A percentile compares a stretch with the other conserved stretches of the same genome.
phyloP scores from a whole-genome alignment of 2,797 vertebrate genomes.

The Discoglossus pictus region DNA sequence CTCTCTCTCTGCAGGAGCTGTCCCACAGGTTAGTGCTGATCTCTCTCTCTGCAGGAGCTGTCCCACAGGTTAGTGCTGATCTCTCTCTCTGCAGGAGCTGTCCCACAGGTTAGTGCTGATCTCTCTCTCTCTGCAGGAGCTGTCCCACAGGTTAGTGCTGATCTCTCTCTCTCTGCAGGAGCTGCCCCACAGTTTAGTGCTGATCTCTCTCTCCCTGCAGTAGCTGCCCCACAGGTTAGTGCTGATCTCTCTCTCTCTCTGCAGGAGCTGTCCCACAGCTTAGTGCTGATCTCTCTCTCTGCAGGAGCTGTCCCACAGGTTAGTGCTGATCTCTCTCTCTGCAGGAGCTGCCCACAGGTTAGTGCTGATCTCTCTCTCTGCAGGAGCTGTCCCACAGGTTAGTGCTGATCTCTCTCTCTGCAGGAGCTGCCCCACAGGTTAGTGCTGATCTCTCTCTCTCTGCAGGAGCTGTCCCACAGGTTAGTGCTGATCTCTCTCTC shows the following conservation, averaged over 20 bases:
- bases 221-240: too few relatives aligned
- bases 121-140: background rate
- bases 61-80: background rate
- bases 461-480: background rate
- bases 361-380: background rate
- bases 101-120: background rate
- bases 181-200: background rate
- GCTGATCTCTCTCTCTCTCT: too few relatives aligned
- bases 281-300: background rate
- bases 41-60: background rate
- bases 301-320: too few relatives aligned
- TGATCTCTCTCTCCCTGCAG: background rate
- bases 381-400: background rate
- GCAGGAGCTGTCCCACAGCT: background rate
- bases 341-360: background rate
- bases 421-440: background rate
- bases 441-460: too few relatives aligned
- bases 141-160: background rate
- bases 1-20: background rate
- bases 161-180: background rate
- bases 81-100: too few relatives aligned
- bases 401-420: background rate
- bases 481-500: background rate
- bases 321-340: background rate
- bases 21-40: too few relatives aligned